Base-by-base conservation (phyloP, 1,140 invertebrate genomes). In the Trichonephila clavata region DNA sequence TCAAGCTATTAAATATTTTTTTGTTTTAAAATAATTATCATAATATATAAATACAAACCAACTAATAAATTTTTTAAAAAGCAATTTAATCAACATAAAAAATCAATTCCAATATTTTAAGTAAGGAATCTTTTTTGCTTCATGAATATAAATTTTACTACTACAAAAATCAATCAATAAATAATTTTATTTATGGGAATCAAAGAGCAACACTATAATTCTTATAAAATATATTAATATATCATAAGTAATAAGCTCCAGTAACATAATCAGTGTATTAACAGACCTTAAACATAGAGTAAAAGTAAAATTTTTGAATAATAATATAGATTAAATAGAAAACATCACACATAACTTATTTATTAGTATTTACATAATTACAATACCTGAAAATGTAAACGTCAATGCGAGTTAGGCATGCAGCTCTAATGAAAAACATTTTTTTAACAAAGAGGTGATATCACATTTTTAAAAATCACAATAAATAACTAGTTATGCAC, bases 401-500 rank as follows among this genome's bases (percentile, higher is more conserved):
- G 20, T n/a, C 16, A 63, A 18, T 21, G 50, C 16, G 32, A 87
- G 65, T 27, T 32, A 87, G 65, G 59, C 60, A 63, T 63, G 50
- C 32, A 87, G 61, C 50, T 87, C 61, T 57, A 63, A 87, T 87
- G 86, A 63, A 77, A 27, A 27, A n/a, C 13, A 6, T 87, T 81
- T 81, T 50, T 50, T 57, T 84, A 84, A 50, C 24, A 61, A 24
- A 87, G 50, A 43, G 61, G 32, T 87, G 61, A 87, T 87, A 87
- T 87, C 86, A 87, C 86, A 87, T 87, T 87, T 87, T 61, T 63
- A 63, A 63, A 87, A 87, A 87, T 87, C 86, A 87, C 86, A 87
- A 63, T 61, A 61, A 87, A 57, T 16, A 87, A 63, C 60, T 87
- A 87, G 61, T 63, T 20, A 87, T 87, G 24, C 60, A 87, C n/a